Conservation (phyloP, 2,797 vertebrate species). For the Lepidocolaptes lacrymiger region DNA sequence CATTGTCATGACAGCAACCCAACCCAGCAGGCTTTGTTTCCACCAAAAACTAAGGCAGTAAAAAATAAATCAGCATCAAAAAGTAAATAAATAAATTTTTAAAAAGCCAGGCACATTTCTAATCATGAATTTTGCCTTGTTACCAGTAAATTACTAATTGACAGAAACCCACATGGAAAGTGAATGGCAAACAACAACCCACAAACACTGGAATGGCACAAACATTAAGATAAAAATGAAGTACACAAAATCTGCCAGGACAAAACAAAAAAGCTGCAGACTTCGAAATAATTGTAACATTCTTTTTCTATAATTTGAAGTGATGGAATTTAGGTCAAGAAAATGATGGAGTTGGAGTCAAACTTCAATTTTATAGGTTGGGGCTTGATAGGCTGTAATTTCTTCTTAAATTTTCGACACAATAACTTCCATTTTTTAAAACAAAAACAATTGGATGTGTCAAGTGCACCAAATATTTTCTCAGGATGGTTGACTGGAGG, state of each 20-base stretch:
- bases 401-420: background rate
- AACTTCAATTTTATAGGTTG: background rate
- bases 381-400: background rate
- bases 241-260: background rate
- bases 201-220: background rate
- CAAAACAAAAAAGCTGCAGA: too few relatives aligned
- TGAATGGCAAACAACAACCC: background rate
- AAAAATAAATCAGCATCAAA: background rate
- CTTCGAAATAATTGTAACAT: background rate
- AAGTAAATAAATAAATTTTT: background rate
- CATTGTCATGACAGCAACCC: background rate
- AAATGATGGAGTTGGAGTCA: background rate
- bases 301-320: background rate
- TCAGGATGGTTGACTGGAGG: background rate
- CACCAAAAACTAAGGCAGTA: background rate
- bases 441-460: background rate
- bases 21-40: background rate
- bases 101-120: background rate
- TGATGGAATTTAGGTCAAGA: background rate
- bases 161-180: background rate
- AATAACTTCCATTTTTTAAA: background rate
- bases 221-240: background rate
- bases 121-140: background rate
- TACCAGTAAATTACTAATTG: background rate
- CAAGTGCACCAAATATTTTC: background rate